Percentiles rank a stretch among this genome's conserved stretches.
phyloP scores from a whole-genome alignment of 2,797 vertebrate genomes.

The Micropoecilia bifurca region DNA sequence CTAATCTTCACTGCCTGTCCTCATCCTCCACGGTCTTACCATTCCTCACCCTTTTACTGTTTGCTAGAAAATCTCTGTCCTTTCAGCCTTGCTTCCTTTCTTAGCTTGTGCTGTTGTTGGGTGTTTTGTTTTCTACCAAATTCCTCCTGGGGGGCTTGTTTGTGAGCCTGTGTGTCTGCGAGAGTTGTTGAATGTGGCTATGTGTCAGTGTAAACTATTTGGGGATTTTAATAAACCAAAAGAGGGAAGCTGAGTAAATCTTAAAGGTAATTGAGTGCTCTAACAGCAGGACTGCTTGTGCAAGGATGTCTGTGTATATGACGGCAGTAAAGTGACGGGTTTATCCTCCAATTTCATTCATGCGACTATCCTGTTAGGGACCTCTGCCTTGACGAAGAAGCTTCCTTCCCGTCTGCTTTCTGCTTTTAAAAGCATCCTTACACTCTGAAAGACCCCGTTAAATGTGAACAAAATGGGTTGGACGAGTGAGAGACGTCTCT shows the following conservation, averaged over 20 bases:
- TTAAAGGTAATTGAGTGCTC: conserved; percentile 31
- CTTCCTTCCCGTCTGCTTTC: conserved; percentile 73
- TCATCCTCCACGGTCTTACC: conserved; percentile 52
- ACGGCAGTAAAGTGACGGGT: conserved; percentile 56
- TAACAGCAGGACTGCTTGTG: conserved; percentile 21
- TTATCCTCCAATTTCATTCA: conserved; percentile 76
- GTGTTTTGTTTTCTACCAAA: conserved; percentile 56
- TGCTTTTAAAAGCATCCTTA: conserved; percentile 81
- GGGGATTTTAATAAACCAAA: conserved; percentile 32
- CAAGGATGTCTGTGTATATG: conserved; percentile 46
- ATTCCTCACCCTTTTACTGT: conserved; percentile 66
- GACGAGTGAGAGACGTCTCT: conserved; percentile 74
- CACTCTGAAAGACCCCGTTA: conserved; percentile 66
- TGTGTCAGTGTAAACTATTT: conserved; percentile 34
- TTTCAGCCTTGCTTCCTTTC: conserved; percentile 74
- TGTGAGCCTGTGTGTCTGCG: no score
- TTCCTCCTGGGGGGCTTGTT: conserved; percentile 33
- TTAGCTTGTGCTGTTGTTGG: conserved; percentile 67
- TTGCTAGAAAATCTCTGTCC: conserved; percentile 63
- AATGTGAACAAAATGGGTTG: conserved; percentile 69
- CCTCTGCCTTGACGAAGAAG: conserved; percentile 73
- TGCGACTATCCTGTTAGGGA: conserved; percentile 74
- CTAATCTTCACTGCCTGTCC: conserved; percentile 49
- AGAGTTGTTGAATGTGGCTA: conserved; percentile 19
- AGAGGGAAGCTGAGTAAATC: conserved; percentile 50